Conservation (phyloP, 2,113 vertebrate genomes). For the Equus quagga region DNA sequence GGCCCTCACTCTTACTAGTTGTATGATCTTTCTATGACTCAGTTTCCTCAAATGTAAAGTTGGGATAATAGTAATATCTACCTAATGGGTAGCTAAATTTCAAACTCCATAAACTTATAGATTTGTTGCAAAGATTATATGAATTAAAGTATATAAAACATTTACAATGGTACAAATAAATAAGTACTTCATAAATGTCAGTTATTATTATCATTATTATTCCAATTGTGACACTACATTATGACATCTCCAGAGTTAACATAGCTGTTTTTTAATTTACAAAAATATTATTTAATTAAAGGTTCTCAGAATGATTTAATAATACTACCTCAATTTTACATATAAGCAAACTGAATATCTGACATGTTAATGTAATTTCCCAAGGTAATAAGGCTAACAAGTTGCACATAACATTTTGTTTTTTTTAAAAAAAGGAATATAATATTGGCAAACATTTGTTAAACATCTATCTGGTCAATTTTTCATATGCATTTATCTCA, state of each 20-base stretch:
- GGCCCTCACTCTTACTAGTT: neutral
- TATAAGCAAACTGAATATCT: neutral
- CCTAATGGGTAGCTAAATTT: neutral
- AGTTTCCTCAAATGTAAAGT: neutral
- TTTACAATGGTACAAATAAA: neutral
- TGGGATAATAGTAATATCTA: neutral
- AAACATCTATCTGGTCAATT: neutral
- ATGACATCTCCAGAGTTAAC: neutral
- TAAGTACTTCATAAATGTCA: neutral
- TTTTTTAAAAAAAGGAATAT: neutral
- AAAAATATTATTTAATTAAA: slow-evolving; percentile 36
- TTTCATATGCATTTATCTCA: neutral
- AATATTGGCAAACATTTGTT: neutral
- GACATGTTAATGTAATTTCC: neutral
- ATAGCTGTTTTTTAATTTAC: neutral
- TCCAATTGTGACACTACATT: neutral
- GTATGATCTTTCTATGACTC: neutral
- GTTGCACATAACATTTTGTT: neutral
- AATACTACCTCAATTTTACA: neutral
- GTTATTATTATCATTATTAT: neutral
- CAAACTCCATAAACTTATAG: neutral
- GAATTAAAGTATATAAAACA: neutral
- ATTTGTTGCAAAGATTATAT: neutral
- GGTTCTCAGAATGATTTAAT: neutral
- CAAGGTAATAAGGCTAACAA: neutral